These are phyloP conservation scores for Nesometra sesokonis DNA, from an alignment of 35 echinoderm and acorn worm genomes.

Conservation along the genomic window DNA sequence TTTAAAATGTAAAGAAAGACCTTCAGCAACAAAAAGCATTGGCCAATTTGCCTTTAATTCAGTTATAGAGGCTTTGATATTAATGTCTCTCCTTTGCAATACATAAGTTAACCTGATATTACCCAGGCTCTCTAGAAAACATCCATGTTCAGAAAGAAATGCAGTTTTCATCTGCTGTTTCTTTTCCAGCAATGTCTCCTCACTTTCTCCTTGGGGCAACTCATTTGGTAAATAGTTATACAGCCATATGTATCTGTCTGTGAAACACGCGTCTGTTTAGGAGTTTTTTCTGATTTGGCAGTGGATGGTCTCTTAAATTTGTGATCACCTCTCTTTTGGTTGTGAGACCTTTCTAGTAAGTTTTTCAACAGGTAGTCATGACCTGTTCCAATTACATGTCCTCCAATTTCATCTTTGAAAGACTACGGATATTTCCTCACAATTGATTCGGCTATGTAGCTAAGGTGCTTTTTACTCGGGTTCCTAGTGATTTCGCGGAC, in stretches of 20 bases:
- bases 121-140: not conserved
- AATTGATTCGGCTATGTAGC: not conserved
- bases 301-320: not conserved
- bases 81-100: constrained; percentile 13
- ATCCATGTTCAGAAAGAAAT: not conserved
- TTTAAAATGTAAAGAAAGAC: not conserved
- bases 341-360: constrained; percentile 3
- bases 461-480: constrained; percentile 4
- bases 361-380: constrained; percentile 14
- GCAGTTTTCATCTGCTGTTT: not conserved
- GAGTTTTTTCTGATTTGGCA: not conserved
- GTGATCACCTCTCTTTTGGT: constrained; percentile 1
- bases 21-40: not conserved
- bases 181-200: not conserved
- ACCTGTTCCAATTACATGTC: constrained; percentile 1
- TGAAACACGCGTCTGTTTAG: not conserved
- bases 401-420: constrained; percentile 13
- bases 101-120: not conserved
- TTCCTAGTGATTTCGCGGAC: constrained; percentile 1
- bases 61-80: not conserved
- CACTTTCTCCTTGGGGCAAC: not conserved
- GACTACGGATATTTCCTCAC: not conserved
- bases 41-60: constrained; percentile 3
- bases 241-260: constrained; percentile 4
- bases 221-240: constrained; percentile 11